Evolutionary conservation across 1,140 invertebrate genomes (phyloP), one percentile per base, ranked within the genome.

Genomic region (Coenobita brevimanus): DNA sequence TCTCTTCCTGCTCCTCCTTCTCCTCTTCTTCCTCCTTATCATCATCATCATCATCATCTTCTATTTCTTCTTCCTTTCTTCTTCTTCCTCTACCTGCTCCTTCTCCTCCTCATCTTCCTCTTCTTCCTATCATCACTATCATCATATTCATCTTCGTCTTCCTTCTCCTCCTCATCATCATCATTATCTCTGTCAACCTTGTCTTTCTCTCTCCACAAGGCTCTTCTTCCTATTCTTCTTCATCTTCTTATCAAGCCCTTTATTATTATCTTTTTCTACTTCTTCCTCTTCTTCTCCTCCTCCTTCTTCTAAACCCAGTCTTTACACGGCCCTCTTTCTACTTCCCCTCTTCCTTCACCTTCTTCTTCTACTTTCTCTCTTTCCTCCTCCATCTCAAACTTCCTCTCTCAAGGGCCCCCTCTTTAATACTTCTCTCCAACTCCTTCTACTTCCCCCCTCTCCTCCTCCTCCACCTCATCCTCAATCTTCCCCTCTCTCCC

Each of bases 401-500:
- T 24, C 24, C 2, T 0, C 54, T 60, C 54, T 60, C 54, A 17
- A n/a, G n/a, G n/a, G n/a, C 54, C 24, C 54, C 24, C 54, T 60
- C 54, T 60, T 24, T 60, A 15, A 1, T 15, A 30, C 67, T n/a
- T 15, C 21, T 13, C 21, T n/a, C 41, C 0, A 60, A 13, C 57
- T 30, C 15, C 24, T 27, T 30, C 33, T 33, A 13, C n/a, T 6
- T 30, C 46, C n/a, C 2, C 33, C 4, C 41, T 13, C 41, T 13
- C 30, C 13, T 62, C n/a, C 50, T 2, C 57, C 21, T 64, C 17
- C 33, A 36, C 33, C 62, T 24, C 57, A 24, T 43, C 0, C 24
- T 67, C 43, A 15, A 15, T 54, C 21, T 0, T 33, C 69, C 89
- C 90, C 91, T 64, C 91, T 69, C 91, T 79, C 92, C 92, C 17